Conservation (phyloP, 2,888 invertebrate genomes). For the Plagodis pulveraria region DNA sequence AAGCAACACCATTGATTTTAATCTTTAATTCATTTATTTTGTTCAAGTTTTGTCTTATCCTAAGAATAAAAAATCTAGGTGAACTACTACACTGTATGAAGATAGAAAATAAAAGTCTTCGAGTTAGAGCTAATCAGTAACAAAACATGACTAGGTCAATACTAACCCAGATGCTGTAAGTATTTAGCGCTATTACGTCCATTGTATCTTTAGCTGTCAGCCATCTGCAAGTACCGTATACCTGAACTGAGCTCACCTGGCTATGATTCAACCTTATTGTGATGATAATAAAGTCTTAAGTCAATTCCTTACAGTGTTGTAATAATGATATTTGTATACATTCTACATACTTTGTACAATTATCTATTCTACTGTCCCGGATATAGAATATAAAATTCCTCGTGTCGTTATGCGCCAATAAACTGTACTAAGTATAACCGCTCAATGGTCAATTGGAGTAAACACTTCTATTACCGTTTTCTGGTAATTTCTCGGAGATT, state of each 20-base stretch:
- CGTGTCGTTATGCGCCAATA: conserved; percentile 36
- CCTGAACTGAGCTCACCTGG: conserved; percentile 48
- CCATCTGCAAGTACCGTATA: conserved; percentile 61
- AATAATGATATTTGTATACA: no score
- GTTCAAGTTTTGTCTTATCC: no score
- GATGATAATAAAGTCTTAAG: conserved; percentile 21
- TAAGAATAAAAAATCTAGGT: no score
- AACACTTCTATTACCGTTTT: conserved; percentile 39
- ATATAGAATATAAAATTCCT: conserved; percentile 6
- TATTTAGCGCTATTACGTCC: conserved; percentile 40
- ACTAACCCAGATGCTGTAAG: conserved; percentile 26
- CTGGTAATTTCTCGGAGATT: conserved; percentile 33
- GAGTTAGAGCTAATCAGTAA: conserved; percentile 16
- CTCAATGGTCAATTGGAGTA: conserved; percentile 42
- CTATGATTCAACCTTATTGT: conserved; percentile 27
- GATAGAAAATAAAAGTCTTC: conserved; percentile 9
- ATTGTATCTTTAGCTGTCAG: conserved; percentile 54
- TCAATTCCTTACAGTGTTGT: not conserved
- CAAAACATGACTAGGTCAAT: conserved; percentile 24
- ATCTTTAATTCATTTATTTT: no score
- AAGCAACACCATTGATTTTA: no score
- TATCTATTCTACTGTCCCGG: conserved; percentile 1
- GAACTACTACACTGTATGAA: not conserved
- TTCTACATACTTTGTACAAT: not conserved
- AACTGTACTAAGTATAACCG: conserved; percentile 31